Conservation (phyloP, 1,140 invertebrate genomes). For the Drosophila saltans region DNA sequence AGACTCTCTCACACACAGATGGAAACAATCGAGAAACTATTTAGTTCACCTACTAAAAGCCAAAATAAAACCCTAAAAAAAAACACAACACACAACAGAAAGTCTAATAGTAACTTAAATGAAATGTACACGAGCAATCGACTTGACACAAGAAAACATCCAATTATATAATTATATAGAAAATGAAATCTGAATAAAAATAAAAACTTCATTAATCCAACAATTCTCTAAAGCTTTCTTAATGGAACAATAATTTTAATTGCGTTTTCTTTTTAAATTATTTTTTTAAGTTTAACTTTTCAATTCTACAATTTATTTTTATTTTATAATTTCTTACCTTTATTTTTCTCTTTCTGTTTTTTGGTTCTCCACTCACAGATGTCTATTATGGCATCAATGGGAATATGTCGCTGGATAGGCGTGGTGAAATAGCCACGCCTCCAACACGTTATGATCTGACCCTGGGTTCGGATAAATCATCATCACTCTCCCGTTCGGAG, state of each 20-base stretch:
- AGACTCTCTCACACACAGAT: conserved; percentile 21
- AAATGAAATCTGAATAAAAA: conserved; percentile 67
- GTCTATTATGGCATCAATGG: conserved; percentile 82
- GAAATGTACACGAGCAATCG: conserved; percentile 67
- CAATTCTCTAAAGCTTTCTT: too few relatives aligned
- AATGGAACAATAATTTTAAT: too few relatives aligned
- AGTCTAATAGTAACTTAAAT: conserved; percentile 30
- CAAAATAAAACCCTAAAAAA: conserved; percentile 1
- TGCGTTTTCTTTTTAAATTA: neutral
- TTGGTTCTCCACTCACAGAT: conserved; percentile 39
- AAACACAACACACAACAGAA: conserved; percentile 7
- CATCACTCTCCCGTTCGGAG: conserved; percentile 80
- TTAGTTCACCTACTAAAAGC: conserved; percentile 35
- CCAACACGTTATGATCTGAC: conserved; percentile 79
- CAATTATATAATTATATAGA: conserved; percentile 70
- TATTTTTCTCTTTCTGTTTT: conserved; percentile 20
- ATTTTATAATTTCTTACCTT: conserved; percentile 23
- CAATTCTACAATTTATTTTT: conserved; percentile 13
- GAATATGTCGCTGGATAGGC: conserved; percentile 81
- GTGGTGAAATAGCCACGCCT: conserved; percentile 71
- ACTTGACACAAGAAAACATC: conserved; percentile 55
- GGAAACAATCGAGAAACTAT: conserved; percentile 10
- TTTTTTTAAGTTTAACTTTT: neutral
- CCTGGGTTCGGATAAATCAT: conserved; percentile 80
- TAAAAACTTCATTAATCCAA: conserved; percentile 78